These are phyloP conservation scores for Lycopodina hypogea DNA, from an alignment of 37 sponge, comb jelly and placozoan species.

Conservation along the genomic window DNA sequence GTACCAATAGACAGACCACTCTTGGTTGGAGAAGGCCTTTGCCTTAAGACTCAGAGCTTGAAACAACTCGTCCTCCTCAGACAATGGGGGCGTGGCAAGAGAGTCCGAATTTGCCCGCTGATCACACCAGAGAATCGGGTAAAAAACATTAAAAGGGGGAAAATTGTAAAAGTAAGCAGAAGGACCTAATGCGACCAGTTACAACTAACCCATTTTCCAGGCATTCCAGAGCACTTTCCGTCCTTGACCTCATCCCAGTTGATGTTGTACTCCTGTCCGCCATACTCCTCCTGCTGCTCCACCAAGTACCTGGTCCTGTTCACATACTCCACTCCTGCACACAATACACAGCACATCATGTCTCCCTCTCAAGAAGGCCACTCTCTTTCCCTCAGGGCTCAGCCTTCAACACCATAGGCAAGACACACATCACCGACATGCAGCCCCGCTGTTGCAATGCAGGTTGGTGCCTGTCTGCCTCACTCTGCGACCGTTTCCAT, in stretches of 20 bases:
- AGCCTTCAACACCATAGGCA: no score
- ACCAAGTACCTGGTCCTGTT: not conserved
- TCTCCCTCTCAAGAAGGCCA: not conserved
- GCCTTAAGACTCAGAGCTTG: conserved; percentile 54
- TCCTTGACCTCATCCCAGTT: conserved; percentile 55
- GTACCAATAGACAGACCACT: conserved; percentile 59
- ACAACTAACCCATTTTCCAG: conserved; percentile 55
- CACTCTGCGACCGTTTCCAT: no score
- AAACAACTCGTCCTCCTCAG: conserved; percentile 19
- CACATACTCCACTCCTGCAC: not conserved
- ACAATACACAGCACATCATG: not conserved
- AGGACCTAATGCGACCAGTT: no score
- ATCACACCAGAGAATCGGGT: not conserved
- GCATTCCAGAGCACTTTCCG: conserved; percentile 68
- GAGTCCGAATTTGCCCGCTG: not conserved
- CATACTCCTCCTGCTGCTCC: conserved; percentile 25
- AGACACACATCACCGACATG: no score
- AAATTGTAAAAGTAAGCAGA: not conserved
- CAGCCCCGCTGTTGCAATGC: no score
- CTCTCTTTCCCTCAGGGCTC: not conserved
- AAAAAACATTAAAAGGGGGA: not conserved
- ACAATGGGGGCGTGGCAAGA: not conserved
- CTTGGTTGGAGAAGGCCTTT: conserved; percentile 46
- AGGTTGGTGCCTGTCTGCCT: no score
- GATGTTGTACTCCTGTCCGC: conserved; percentile 24